These are phyloP conservation scores for Avahi laniger DNA, from an alignment of 2,797 vertebrate species.

Conservation along the genomic window DNA sequence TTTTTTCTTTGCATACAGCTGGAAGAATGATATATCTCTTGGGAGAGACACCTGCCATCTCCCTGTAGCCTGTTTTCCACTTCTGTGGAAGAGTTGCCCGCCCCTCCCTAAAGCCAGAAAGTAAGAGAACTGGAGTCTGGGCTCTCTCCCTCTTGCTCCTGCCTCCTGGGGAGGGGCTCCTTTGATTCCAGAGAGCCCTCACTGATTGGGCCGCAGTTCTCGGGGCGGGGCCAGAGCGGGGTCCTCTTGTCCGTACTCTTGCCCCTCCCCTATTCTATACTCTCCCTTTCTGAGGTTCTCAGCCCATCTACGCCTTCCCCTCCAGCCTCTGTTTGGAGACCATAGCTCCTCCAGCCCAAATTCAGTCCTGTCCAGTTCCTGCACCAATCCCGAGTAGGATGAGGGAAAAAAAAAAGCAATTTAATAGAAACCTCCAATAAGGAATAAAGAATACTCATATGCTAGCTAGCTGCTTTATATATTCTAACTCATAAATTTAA, in stretches of 20 bases:
- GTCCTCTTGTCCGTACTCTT: not conserved
- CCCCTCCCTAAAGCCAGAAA: not conserved
- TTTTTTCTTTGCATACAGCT: not conserved
- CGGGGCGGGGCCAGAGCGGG: rapidly evolving
- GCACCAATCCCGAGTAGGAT: not conserved
- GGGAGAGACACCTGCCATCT: not conserved
- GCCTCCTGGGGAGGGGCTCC: not conserved
- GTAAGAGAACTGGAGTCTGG: rapidly evolving
- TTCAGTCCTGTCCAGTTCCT: not conserved
- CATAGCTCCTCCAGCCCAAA: not conserved
- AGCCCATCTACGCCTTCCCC: not conserved
- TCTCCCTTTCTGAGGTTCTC: not conserved
- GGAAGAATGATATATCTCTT: not conserved
- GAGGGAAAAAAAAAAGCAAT: not conserved
- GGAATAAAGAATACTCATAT: not conserved
- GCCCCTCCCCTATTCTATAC: not conserved
- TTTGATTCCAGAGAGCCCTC: not conserved
- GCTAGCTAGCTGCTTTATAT: not conserved
- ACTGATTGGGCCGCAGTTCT: not conserved
- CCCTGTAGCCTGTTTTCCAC: not conserved
- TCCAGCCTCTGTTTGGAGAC: not conserved
- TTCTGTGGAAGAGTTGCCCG: not conserved
- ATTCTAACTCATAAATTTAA: not conserved
- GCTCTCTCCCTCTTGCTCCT: not conserved
- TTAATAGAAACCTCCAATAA: not conserved